Evolutionary conservation across 2,888 invertebrate species (phyloP), one percentile per base, ranked within the genome.

Genomic region (Panopea generosa): DNA sequence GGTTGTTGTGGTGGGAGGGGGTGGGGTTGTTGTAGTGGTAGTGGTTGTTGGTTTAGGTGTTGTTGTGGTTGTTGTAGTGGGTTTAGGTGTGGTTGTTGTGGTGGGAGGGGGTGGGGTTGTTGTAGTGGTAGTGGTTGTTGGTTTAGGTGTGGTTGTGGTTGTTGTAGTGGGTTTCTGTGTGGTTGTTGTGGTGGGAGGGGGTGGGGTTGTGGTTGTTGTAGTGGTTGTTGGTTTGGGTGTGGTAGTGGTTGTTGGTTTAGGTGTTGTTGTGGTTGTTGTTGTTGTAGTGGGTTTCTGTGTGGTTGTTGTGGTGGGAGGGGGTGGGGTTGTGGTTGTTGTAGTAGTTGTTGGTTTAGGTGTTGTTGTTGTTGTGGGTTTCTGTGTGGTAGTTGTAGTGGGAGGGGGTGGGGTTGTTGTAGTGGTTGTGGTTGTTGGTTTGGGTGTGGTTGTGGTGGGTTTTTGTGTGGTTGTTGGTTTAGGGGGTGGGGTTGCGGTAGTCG

Each of bases 1-100:
- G 26, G 52, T 66, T 18, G 75, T 53, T 2, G 70, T 70, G 18
- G 69, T 75, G 16, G 72, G 72, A 20, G 77, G 61, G 33, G 72
- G 43, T 20, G 76, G 76, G 9, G 57, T 62, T n/a, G 71, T 65
- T 16, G 74, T 62, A 56, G 74, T 68, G 3, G 45, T 14, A 11
- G 3, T 18, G 11, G 49, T 50, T 40, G 67, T 67, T 57, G 45
- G 45, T 16, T 45, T 45, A 6, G 6, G 45, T 45, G 62, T 74
- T 4, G 68, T 62, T 9, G 68, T 68, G 29, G 70, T 70, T 27
- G 61, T 65, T 16, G 69, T 65, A 4, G 62, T 57, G n/a, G 62
- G 52, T 38, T 50, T 38, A 18, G 65, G 57, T 20, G 50, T 72
- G 24, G 52, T 52, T 9, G 52, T 43, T 40, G 61, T 38, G 18